Conservation (phyloP, 2,888 invertebrate genomes). For the Gymnoscelis rufifasciata region DNA sequence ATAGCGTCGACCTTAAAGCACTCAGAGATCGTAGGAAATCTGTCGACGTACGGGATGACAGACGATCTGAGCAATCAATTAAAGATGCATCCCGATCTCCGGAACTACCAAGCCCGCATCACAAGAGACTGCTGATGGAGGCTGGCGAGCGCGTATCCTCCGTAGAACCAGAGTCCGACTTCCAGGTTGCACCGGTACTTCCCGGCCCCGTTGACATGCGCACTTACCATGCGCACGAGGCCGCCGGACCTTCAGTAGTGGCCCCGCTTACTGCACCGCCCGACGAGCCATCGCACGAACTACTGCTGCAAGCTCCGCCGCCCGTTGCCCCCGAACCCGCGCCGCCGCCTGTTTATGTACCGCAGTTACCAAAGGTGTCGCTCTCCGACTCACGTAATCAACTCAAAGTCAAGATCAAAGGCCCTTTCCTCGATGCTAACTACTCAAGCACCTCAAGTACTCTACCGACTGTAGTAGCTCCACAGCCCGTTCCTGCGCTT, state of each 20-base stretch:
- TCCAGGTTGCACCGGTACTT: slow-evolving; percentile 83
- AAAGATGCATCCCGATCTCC: slow-evolving; percentile 80
- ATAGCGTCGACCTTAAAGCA: slow-evolving; percentile 87
- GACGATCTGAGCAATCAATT: slow-evolving; percentile 75
- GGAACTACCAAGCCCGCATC: slow-evolving; percentile 74
- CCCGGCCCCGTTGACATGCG: slow-evolving; percentile 95
- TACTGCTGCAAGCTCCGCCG: slow-evolving; percentile 47
- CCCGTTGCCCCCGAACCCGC: slow-evolving; percentile 36
- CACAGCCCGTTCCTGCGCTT: slow-evolving; percentile 56
- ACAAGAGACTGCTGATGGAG: slow-evolving; percentile 48
- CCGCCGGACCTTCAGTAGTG: no score
- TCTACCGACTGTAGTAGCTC: slow-evolving; percentile 75
- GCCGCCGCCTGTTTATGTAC: slow-evolving; percentile 38
- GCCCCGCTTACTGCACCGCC: slow-evolving; percentile 75
- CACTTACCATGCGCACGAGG: slow-evolving; percentile 85
- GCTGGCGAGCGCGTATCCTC: slow-evolving; percentile 41
- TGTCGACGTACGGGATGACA: slow-evolving; percentile 81
- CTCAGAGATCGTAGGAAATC: slow-evolving; percentile 89
- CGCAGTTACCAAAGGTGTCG: slow-evolving; percentile 82
- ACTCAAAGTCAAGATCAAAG: slow-evolving; percentile 93
- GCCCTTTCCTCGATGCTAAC: slow-evolving; percentile 87
- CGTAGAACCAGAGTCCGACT: slow-evolving; percentile 36
- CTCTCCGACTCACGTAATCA: slow-evolving; percentile 90
- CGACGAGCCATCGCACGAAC: slow-evolving; percentile 76
- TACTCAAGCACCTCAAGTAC: slow-evolving; percentile 80